Percentiles rank a stretch among this genome's conserved stretches.
Evolutionary conservation across 2,888 invertebrate genomes (phyloP).

Genomic region (Conomelus anceps): DNA sequence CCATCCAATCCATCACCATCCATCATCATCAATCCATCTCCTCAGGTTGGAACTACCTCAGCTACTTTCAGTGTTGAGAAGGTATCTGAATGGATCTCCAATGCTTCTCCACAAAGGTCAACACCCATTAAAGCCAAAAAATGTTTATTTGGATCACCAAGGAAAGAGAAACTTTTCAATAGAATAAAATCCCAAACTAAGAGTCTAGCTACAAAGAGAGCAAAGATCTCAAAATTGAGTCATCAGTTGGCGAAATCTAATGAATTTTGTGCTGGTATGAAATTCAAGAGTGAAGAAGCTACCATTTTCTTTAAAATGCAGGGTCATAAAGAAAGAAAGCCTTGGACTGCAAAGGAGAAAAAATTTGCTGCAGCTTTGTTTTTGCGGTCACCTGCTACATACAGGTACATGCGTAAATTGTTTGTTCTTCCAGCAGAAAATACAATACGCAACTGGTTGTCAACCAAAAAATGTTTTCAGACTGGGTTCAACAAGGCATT

Average conservation of each 20-base stretch:
- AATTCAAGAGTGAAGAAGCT: slow-evolving; percentile 22
- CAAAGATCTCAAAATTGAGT: slow-evolving; percentile 16
- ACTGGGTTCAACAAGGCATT: slow-evolving; percentile 32
- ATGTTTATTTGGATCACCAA: background rate
- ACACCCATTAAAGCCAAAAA: background rate
- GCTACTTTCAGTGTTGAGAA: background rate
- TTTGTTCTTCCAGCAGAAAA: slow-evolving; percentile 34
- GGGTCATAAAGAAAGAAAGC: slow-evolving; percentile 26
- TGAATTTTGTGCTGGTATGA: background rate
- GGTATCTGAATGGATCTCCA: background rate
- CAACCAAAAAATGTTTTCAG: slow-evolving; percentile 29
- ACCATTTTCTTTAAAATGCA: slow-evolving; percentile 29
- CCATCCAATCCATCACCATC: background rate
- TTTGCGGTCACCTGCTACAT: slow-evolving; percentile 37
- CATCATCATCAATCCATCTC: background rate
- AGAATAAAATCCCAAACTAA: background rate
- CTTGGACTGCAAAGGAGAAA: slow-evolving; percentile 35
- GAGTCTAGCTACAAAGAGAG: slow-evolving; percentile 3
- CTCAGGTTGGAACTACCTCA: background rate
- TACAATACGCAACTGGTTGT: slow-evolving; percentile 34
- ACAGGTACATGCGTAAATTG: slow-evolving; percentile 31
- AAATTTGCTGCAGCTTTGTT: slow-evolving; percentile 35
- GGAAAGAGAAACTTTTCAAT: background rate
- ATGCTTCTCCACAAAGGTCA: background rate
- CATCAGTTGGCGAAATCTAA: slow-evolving; percentile 2